Conservation (phyloP, 1,140 invertebrate genomes). For the honey bee (Apis mellifera) region DNA sequence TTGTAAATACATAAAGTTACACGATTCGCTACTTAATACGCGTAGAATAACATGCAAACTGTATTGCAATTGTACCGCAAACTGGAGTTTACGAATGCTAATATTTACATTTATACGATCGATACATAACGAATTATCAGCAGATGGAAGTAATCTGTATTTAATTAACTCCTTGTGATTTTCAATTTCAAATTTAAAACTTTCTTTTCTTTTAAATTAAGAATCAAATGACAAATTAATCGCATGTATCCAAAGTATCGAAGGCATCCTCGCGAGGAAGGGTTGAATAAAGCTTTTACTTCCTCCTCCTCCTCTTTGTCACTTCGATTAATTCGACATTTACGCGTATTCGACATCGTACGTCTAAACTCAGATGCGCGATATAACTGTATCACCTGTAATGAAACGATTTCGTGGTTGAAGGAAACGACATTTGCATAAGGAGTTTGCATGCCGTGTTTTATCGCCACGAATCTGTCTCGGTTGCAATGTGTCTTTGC, state of each 20-base stretch:
- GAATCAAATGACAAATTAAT: too few species aligned
- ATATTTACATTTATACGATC: not conserved
- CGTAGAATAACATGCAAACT: not conserved
- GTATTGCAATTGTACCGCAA: not conserved
- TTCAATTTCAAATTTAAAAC: too few species aligned
- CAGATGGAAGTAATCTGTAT: too few species aligned
- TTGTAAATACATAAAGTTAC: not conserved
- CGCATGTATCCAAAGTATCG: too few species aligned
- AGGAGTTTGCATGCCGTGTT: constrained; percentile 11
- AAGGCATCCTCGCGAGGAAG: too few species aligned
- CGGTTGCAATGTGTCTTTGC: constrained; percentile 24
- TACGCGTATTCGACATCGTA: not conserved
- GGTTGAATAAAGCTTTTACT: not conserved
- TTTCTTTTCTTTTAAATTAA: too few species aligned
- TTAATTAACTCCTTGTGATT: too few species aligned
- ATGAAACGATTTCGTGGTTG: not conserved
- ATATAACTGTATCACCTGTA: not conserved
- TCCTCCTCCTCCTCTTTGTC: not conserved
- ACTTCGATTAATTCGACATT: not conserved
- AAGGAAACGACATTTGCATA: constrained; percentile 23
- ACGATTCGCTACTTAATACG: not conserved
- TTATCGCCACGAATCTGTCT: constrained; percentile 33
- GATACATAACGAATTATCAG: not conserved
- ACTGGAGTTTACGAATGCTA: not conserved
- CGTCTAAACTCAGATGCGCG: not conserved